phyloP scores from a whole-genome alignment of 2,113 vertebrate species.

The Oenanthe oenanthe region DNA sequence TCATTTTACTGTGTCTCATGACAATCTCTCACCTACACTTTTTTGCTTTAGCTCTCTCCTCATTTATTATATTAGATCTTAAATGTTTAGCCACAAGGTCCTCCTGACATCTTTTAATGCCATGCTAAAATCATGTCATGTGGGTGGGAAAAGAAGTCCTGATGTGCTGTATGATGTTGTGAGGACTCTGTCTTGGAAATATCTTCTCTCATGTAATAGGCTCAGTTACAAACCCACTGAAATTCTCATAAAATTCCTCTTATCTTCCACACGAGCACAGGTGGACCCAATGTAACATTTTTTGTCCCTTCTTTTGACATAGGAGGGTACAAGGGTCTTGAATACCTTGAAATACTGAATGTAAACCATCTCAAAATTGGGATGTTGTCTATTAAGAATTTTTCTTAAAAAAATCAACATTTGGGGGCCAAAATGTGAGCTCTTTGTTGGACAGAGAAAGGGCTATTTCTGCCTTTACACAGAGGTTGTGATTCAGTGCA shows the following conservation, averaged over 20 bases:
- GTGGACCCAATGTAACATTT: fast-evolving
- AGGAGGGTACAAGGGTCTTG: neutral
- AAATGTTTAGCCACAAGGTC: neutral
- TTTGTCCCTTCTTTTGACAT: neutral
- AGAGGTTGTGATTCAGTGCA: neutral
- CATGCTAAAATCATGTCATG: neutral
- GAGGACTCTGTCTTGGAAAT: neutral
- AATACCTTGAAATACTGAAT: neutral
- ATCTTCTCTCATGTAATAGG: neutral
- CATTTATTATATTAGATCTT: neutral
- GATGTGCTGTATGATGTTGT: neutral
- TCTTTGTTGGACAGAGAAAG: neutral
- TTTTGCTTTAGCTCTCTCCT: neutral
- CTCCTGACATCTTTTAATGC: neutral
- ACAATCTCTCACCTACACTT: neutral
- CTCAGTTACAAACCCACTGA: neutral
- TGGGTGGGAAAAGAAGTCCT: neutral
- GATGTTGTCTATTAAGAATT: neutral
- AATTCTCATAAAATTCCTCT: neutral
- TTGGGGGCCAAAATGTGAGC: neutral
- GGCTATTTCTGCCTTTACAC: conserved; percentile 21
- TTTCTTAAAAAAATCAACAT: neutral
- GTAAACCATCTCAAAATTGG: neutral
- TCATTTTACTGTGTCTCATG: neutral
- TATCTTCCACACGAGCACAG: neutral